Percentiles rank a stretch among this genome's conserved stretches.
Evolutionary conservation across 1,140 invertebrate species (phyloP).

Genomic region (Diorhabda elongata): DNA sequence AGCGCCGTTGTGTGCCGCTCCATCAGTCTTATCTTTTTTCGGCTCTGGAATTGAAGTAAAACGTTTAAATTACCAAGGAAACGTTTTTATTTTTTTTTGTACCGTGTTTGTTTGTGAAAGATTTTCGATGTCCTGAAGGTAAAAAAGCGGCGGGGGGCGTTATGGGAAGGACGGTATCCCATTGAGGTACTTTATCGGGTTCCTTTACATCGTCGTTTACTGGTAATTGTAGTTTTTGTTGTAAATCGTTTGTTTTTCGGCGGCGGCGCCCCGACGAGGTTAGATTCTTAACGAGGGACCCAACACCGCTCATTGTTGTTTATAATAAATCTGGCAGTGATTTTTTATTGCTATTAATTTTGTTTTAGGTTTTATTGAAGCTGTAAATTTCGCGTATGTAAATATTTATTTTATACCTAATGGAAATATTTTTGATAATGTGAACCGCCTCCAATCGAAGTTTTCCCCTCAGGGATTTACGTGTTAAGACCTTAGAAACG

Average conservation of each 20-base stretch:
- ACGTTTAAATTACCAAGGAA: not conserved
- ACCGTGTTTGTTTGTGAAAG: slow-evolving; percentile 23
- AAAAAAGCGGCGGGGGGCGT: slow-evolving; percentile 63
- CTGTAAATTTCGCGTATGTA: not conserved
- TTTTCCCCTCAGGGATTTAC: too few species aligned
- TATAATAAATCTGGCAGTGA: not conserved
- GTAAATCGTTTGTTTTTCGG: slow-evolving; percentile 58
- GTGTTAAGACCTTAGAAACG: too few species aligned
- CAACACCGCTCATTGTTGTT: slow-evolving; percentile 56
- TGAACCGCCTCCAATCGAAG: too few species aligned
- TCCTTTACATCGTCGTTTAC: slow-evolving; percentile 48
- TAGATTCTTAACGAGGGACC: slow-evolving; percentile 63
- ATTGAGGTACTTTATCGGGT: slow-evolving; percentile 56
- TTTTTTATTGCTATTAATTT: not conserved
- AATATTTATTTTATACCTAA: not conserved
- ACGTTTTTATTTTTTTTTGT: not conserved
- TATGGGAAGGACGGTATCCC: slow-evolving; percentile 57
- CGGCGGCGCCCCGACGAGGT: slow-evolving; percentile 59
- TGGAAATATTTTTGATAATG: not conserved
- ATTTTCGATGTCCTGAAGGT: slow-evolving; percentile 30
- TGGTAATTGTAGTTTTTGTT: slow-evolving; percentile 55
- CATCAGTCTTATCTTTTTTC: slow-evolving; percentile 87
- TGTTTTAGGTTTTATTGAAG: not conserved
- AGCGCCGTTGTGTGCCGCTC: slow-evolving; percentile 61
- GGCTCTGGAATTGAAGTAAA: slow-evolving; percentile 65